Evolutionary conservation across 2,797 vertebrate genomes (phyloP), one percentile per base, ranked within the genome.

Genomic region (Galago senegalensis): DNA sequence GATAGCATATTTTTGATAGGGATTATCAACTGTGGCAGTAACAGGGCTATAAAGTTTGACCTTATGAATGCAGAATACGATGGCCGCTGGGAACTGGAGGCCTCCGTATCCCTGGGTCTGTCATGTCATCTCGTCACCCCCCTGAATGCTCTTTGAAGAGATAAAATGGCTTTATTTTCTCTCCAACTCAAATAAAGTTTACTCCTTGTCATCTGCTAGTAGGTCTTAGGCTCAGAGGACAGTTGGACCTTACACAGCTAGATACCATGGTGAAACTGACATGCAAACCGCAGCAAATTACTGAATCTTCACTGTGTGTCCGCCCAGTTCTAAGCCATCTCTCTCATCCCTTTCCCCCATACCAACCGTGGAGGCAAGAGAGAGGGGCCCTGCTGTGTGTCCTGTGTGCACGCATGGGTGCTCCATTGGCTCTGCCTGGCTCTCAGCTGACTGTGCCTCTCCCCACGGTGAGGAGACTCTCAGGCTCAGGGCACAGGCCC

Each of bases 31-130:
- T 56, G 12, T 63, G 93, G 70, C 83, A 94, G 96, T 93, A 97
- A 98, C 93, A 93, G 31, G 40, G 86, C 93, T 98, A 91, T 98
- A 98, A 99, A 98, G n/a, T 98, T 93, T 98, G 98, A 98, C 98
- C 98, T 99, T 98, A 98, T 98, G 98, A 98, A 98, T 98, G 86
- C 58, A 89, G 83, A 97, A 98, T 60, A 82, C 8, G 80, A 98
- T 80, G 93, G 96, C 93, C 0, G 1, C 88, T 97, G 96, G 97
- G 95, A 97, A 81, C 92, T 12, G n/a, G 40, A 97, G 49, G 56
- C 96, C 70, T 91, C 20, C 46, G 27, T 90, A 89, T 97, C 97
- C 92, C 91, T 58, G 69, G 63, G 34, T 25, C 86, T 84, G 87
- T 27, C 70, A 92, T 73, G 77, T n/a, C 40, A 20, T 73, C 37